Percentiles rank a stretch among this genome's conserved stretches.
Conservation (phyloP, 2,888 invertebrate species). For the Orthosia gracilis region DNA sequence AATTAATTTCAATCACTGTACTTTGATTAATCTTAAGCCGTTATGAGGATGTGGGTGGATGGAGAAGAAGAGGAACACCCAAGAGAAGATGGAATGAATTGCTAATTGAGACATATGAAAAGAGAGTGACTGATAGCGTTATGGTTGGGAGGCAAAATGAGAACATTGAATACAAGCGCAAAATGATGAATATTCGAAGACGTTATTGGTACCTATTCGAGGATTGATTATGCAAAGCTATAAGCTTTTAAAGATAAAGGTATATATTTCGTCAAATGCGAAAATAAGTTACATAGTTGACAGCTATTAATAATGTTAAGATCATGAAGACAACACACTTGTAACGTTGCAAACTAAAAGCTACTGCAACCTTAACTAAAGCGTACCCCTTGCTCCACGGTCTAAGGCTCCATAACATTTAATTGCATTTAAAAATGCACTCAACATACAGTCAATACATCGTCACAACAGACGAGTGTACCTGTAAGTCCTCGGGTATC, state of each 20-base stretch:
- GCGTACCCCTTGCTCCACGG: too few species aligned
- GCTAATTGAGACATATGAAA: background rate
- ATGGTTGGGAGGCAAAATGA: background rate
- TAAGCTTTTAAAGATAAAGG: too few species aligned
- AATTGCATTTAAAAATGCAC: constrained; percentile 15
- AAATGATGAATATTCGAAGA: background rate
- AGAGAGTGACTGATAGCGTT: too few species aligned
- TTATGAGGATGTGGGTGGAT: background rate
- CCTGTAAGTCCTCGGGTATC: constrained; percentile 39
- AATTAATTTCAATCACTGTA: background rate
- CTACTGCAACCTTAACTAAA: too few species aligned
- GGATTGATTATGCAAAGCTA: background rate
- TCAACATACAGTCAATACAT: background rate
- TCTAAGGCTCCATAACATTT: background rate
- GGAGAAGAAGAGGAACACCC: background rate
- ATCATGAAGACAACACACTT: background rate
- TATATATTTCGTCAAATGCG: background rate
- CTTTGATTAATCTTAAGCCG: too few species aligned
- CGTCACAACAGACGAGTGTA: background rate
- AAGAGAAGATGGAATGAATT: background rate
- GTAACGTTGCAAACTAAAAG: constrained; percentile 3
- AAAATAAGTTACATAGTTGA: background rate
- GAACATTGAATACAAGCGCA: background rate
- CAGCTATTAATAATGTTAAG: background rate
- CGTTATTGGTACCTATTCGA: background rate